Conservation (phyloP, 92 coral and sea anemone species). For the Phymanthus crucifer region DNA sequence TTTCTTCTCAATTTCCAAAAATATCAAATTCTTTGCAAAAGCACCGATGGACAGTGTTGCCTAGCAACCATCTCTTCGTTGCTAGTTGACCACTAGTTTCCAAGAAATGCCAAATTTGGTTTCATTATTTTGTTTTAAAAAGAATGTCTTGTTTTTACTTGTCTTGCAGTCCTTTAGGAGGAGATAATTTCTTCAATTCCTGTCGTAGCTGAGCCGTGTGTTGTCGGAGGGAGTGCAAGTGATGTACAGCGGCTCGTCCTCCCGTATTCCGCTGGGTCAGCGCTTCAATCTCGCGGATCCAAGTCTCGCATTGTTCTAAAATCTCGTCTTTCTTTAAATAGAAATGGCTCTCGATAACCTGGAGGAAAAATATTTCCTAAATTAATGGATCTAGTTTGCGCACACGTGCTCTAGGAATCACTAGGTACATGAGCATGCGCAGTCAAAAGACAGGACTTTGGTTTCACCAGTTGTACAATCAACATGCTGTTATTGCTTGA, state of each 20-base stretch:
- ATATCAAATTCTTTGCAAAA: constrained; percentile 7
- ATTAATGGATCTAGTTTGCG: no score
- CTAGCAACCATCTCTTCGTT: constrained; percentile 2
- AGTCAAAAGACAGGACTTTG: no score
- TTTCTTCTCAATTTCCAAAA: neutral
- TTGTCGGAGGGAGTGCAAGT: constrained; percentile 86
- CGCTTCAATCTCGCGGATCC: constrained; percentile 90
- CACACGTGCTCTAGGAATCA: neutral
- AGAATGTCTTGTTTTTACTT: neutral
- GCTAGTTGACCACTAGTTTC: neutral
- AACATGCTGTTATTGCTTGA: no score
- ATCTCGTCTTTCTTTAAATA: constrained; percentile 94
- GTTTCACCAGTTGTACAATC: no score
- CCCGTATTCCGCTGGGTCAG: constrained; percentile 68
- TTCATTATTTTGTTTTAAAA: neutral
- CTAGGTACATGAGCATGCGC: neutral
- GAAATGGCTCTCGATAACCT: constrained; percentile 97
- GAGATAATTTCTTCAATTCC: constrained; percentile 74
- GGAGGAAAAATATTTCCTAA: neutral
- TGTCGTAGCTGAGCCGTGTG: constrained; percentile 78
- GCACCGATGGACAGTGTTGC: constrained; percentile 7
- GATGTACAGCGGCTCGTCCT: constrained; percentile 88
- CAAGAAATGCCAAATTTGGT: neutral
- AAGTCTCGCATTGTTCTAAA: constrained; percentile 81
- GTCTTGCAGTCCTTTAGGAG: constrained; percentile 42